Percentiles rank a stretch among this genome's conserved stretches.
Conservation (phyloP, 2,888 invertebrate genomes). For the Tenodera sinensis region DNA sequence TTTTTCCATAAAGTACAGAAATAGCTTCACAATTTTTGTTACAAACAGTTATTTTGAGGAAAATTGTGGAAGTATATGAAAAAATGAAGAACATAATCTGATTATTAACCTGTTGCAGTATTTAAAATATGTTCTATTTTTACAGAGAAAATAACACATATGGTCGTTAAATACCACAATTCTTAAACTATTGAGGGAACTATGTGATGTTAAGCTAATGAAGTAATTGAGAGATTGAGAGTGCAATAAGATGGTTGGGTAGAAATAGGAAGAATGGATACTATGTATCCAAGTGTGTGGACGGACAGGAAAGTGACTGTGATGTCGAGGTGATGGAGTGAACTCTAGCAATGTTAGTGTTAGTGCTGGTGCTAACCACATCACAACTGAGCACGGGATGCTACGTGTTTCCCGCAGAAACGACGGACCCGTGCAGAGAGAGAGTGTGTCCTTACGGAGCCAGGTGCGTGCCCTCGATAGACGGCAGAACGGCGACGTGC, state of each 20-base stretch:
- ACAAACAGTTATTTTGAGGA: too few species aligned
- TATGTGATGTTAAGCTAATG: not conserved
- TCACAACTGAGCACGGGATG: conserved; percentile 39
- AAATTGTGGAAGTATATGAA: too few species aligned
- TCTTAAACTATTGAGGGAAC: too few species aligned
- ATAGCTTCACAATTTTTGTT: too few species aligned
- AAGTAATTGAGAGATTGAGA: not conserved
- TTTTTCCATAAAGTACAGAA: too few species aligned
- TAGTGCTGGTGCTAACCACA: conserved; percentile 29
- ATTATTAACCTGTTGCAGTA: too few species aligned
- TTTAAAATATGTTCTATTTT: too few species aligned
- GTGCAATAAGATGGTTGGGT: not conserved
- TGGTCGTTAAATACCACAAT: too few species aligned
- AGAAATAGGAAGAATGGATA: not conserved
- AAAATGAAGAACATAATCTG: too few species aligned
- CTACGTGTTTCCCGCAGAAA: conserved; percentile 58
- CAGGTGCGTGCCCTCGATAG: conserved; percentile 58
- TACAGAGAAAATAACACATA: too few species aligned
- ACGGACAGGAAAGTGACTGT: not conserved
- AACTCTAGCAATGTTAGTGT: not conserved
- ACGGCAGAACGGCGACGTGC: conserved; percentile 71
- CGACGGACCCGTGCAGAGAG: conserved; percentile 67
- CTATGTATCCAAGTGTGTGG: not conserved
- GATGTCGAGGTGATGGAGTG: not conserved
- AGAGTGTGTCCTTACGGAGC: conserved; percentile 67